A percentile compares a stretch with the other conserved stretches of the same genome.
Evolutionary conservation across 2,113 vertebrate genomes (phyloP).

Genomic region (Talpa occidentalis): DNA sequence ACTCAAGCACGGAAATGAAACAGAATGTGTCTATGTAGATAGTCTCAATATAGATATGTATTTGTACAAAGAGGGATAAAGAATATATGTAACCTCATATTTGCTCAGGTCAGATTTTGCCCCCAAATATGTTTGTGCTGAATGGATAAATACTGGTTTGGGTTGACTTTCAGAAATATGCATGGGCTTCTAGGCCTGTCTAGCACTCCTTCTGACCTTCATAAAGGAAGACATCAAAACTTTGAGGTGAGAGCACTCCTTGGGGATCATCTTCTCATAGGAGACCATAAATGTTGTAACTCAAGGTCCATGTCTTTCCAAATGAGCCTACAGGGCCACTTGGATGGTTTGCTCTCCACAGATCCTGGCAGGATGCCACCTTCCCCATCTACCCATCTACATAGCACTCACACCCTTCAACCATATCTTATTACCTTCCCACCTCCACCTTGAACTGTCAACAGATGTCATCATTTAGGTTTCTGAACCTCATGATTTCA

Average conservation of each 20-base stretch:
- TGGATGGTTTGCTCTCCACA: no score
- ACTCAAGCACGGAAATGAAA: background rate
- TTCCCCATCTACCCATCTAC: no score
- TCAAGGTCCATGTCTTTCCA: background rate
- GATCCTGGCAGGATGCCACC: no score
- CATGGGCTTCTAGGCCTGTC: background rate
- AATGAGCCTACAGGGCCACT: rapidly evolving
- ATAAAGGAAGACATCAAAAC: background rate
- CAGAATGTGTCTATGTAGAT: background rate
- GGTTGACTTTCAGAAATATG: background rate
- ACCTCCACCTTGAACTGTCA: background rate
- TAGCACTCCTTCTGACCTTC: background rate
- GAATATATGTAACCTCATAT: background rate
- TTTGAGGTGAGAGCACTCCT: background rate
- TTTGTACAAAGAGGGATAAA: background rate
- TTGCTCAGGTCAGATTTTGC: background rate
- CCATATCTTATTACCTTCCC: no score
- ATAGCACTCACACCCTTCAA: rapidly evolving
- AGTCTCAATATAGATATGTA: background rate
- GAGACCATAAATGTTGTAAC: background rate
- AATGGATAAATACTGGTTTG: background rate
- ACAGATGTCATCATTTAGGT: background rate
- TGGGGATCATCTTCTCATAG: background rate
- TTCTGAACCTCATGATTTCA: background rate
- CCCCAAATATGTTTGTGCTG: background rate